Base-by-base conservation (phyloP, 2,113 vertebrate species). In the Macrotis lagotis region DNA sequence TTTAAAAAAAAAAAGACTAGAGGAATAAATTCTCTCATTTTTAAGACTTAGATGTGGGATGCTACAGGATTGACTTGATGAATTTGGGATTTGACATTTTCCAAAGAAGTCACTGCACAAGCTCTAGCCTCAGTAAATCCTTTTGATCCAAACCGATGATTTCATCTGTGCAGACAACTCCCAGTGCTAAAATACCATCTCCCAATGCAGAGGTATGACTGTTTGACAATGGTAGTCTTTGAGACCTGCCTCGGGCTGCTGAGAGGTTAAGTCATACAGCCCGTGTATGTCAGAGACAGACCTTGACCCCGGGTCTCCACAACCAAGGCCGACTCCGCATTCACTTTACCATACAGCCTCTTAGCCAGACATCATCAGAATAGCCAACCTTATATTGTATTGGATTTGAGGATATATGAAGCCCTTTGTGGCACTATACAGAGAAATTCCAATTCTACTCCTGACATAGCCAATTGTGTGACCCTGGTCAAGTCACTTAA, bases 21-120 rank as follows among this genome's bases (percentile, higher is more conserved):
- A 83, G 66, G 19, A 83, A 83, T 83, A 83, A 83, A 83, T 92
- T 95, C 52, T 37, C 44, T 94, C 47, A 48, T 96, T 92, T 91
- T 50, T 83, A 44, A 94, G 55, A 52, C 83, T 91, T 74, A 48
- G 44, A 93, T 91, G 88, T 9, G 83, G 37, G 22, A 94, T 26
- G 48, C 90, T 51, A 0, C 44, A 91, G 49, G 50, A 66, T 93
- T 59, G 90, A 95, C 9, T 95, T 16, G 44, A 89, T 93, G 94
- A 95, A 89, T 48, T 48, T 2, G 1, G 48, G 28, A 52, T 89
- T 74, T 53, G 90, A 93, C 26, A 94, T 91, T 0, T 37, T 94
- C 8, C 19, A 22, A 8, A 59, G 16, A 90, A 51, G 3, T 92
- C 49, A 96, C 16, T 96, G 59, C 31, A 66, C 16, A 66, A 66